Conservation (phyloP, 2,113 vertebrate genomes). For the Pristiophorus japonicus region DNA sequence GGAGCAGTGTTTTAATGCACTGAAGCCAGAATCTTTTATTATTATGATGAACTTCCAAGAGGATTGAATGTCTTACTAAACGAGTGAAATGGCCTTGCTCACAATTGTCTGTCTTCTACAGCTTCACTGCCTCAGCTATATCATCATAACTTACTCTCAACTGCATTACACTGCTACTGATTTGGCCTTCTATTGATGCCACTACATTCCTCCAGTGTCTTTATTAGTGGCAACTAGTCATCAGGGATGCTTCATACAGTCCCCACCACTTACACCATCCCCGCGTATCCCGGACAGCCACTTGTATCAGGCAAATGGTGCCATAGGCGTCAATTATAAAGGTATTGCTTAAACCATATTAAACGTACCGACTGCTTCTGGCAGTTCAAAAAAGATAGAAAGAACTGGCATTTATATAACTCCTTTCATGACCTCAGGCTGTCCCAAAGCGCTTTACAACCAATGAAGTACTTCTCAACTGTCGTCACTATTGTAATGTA, state of each 20-base stretch:
- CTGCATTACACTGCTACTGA: background rate
- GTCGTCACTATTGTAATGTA: background rate
- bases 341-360: background rate
- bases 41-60: background rate
- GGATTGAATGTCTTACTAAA: background rate
- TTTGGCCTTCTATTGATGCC: background rate
- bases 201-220: background rate
- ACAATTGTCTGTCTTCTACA: background rate
- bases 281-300: background rate
- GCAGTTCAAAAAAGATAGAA: background rate
- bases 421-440: background rate
- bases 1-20: background rate
- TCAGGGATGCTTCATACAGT: background rate
- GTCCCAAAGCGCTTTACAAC: too few species aligned
- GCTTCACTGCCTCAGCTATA: background rate
- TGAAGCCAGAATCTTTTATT: constrained; percentile 4
- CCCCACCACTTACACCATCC: background rate
- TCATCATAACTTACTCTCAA: background rate
- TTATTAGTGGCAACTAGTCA: background rate
- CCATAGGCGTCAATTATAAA: background rate
- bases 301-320: background rate
- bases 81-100: background rate
- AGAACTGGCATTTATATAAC: background rate
- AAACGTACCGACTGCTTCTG: background rate
- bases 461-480: background rate